Evolutionary conservation across 2,113 vertebrate genomes (phyloP), one percentile per base, ranked within the genome.

Genomic region (Neogobius melanostomus): DNA sequence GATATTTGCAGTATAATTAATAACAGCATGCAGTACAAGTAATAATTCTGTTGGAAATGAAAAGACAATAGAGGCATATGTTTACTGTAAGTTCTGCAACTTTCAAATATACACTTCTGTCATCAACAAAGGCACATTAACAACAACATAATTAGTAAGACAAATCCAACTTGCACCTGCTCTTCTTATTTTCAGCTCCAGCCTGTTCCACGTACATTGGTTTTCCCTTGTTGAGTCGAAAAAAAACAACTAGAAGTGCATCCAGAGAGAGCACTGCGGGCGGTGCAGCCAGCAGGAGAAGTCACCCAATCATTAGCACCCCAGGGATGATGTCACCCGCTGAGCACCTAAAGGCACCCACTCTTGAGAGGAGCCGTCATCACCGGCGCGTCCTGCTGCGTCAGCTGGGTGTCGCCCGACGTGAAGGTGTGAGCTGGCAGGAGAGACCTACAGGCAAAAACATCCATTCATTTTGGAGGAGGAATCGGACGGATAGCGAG

Each of bases 311-410:
- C 79, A 79, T 82, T 85, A 77, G n/a, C 53, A 68, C 60, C 76
- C 64, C 11, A 47, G 66, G 72, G 71, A 81, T 91, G 87, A 92
- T 89, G 88, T 90, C 89, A 91, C 76, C 80, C 42, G 15, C 69
- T 70, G 74, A 0, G 69, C 5, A 42, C 74, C 5, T 45, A 63
- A 81, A 66, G 73, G 61, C 82, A 64, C 73, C 80, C 52, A 65
- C 56, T 72, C 54, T 59, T 79, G 64, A 50, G 72, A 64, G 65
- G 79, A 74, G 4, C 63, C 71, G 45, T 81, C 78, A 69, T 64
- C 77, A 11, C 56, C 36, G 6, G 48, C 9, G 9, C 44, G 11
- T 47, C 74, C 54, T 83, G 82, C 88, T 86, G 88, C 89, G 53
- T 91, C 83, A 90, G 89, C 85, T 70, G 72, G 15, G 51, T 75